Percentiles rank a stretch among this genome's conserved stretches.
phyloP scores from a whole-genome alignment of 2,113 vertebrate genomes.

The Dromiciops gliroides region DNA sequence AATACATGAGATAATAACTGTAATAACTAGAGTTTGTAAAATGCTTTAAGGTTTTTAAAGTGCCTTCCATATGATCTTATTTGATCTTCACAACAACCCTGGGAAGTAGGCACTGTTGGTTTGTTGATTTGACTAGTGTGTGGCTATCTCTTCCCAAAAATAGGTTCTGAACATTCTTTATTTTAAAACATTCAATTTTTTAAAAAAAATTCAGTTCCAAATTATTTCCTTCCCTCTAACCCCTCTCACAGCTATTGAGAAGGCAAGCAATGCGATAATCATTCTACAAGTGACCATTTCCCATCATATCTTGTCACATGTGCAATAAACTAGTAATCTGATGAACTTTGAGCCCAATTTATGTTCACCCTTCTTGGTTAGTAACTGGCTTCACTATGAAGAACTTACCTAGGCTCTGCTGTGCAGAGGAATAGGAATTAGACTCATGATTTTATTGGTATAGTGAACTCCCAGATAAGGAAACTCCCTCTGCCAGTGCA shows the following conservation, averaged over 20 bases:
- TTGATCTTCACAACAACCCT: too few relatives aligned
- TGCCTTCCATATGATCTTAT: too few relatives aligned
- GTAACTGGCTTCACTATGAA: background rate
- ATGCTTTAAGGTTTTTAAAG: too few relatives aligned
- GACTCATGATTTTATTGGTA: background rate
- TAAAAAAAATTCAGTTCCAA: background rate
- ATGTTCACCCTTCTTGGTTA: background rate
- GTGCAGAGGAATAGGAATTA: background rate
- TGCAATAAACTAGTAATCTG: background rate
- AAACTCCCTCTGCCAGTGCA: background rate
- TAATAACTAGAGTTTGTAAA: background rate
- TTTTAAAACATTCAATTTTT: too few relatives aligned
- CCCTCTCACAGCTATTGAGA: background rate
- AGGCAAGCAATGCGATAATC: background rate
- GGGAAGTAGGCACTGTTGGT: background rate
- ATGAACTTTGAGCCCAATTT: background rate
- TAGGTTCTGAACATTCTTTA: background rate
- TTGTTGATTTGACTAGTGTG: background rate
- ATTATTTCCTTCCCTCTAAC: background rate
- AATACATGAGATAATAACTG: background rate
- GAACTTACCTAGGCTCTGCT: background rate
- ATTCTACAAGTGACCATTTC: background rate
- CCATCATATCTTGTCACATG: background rate
- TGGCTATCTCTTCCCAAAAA: background rate
- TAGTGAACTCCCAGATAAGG: background rate